Percentiles rank a stretch among this genome's conserved stretches.
These are phyloP conservation scores for Petrophora chlorosata DNA, from an alignment of 2,888 invertebrate species.

Conservation along the genomic window DNA sequence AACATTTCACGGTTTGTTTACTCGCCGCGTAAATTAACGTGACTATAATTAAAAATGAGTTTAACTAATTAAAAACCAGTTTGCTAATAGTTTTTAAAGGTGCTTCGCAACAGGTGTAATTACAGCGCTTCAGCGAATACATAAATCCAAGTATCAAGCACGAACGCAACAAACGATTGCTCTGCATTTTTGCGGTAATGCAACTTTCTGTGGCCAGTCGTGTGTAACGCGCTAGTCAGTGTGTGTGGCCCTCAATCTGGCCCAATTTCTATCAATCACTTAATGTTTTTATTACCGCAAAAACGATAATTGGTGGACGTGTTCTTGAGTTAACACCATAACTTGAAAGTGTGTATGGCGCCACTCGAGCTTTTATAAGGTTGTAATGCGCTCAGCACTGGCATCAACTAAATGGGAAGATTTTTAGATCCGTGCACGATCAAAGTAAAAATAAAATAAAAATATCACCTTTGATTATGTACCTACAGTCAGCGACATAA, in stretches of 20 bases:
- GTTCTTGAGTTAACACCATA: not conserved
- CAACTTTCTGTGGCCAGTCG: slow-evolving; percentile 42
- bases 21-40: slow-evolving; percentile 7
- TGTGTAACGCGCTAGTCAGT: slow-evolving; percentile 39
- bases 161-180: slow-evolving; percentile 44
- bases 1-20: slow-evolving; percentile 4
- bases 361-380: too few relatives aligned
- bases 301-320: too few relatives aligned
- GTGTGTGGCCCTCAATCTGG: slow-evolving; percentile 36
- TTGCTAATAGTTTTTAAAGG: slow-evolving; percentile 36
- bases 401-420: too few relatives aligned
- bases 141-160: slow-evolving; percentile 49
- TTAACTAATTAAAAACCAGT: slow-evolving; percentile 25
- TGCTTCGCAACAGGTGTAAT: slow-evolving; percentile 45
- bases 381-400: too few relatives aligned
- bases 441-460: too few relatives aligned
- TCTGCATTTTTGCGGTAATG: slow-evolving; percentile 44
- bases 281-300: not conserved
- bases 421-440: too few relatives aligned
- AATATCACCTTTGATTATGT: too few relatives aligned
- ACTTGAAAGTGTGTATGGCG: too few relatives aligned
- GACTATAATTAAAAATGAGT: slow-evolving; percentile 11
- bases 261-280: slow-evolving; percentile 8
- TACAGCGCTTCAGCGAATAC: slow-evolving; percentile 49
- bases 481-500: too few relatives aligned